Base-by-base conservation (phyloP, 2,113 vertebrate species). In the Pholis gunnellus region DNA sequence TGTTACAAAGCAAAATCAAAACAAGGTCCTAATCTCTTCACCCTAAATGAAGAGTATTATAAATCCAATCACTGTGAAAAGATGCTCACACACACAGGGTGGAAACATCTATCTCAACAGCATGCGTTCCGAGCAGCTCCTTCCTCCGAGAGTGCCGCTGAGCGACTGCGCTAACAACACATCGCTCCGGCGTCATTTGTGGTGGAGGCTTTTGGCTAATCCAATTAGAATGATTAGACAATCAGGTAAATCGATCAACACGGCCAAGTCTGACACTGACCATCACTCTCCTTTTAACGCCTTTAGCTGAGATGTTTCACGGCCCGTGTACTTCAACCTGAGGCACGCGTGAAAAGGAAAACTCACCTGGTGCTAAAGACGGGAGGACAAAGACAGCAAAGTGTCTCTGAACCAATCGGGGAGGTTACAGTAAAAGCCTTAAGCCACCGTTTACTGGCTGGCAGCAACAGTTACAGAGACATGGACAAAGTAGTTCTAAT, bases 151-250 rank as follows among this genome's bases (percentile, higher is more conserved):
- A 44, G 57, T 1, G 67, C 1, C 2, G 13, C 79, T 8, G 72
- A 29, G 57, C 5, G 34, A 82, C 72, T 86, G 82, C 88, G 85
- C 81, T 9, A 42, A 40, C 20, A 18, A 5, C 65, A 13, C 75
- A 5, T 5, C 59, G 73, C 78, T 67, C 60, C 78, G 50, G 88
- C 65, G 44, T 86, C 84, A 83, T 68, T 72, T 72, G 60, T 29
- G 61, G 61, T 0, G 9, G 5, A 80, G 82, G 80, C 83, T 93
- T 93, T 89, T 86, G 25, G 52, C 69, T 91, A 92, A 94, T 93
- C 92, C 86, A 80, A 83, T 94, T 91, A 85, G 20, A 70, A 9
- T 14, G 76, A 91, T 89, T 83, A 91, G 84, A 73, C 88, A 81
- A 81, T 78, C 68, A 65, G 87, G 75, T 50, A 73, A 90, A 90